Evolutionary conservation across 2,888 invertebrate species (phyloP), one percentile per base, ranked within the genome.

Genomic region (Protonemura montana): DNA sequence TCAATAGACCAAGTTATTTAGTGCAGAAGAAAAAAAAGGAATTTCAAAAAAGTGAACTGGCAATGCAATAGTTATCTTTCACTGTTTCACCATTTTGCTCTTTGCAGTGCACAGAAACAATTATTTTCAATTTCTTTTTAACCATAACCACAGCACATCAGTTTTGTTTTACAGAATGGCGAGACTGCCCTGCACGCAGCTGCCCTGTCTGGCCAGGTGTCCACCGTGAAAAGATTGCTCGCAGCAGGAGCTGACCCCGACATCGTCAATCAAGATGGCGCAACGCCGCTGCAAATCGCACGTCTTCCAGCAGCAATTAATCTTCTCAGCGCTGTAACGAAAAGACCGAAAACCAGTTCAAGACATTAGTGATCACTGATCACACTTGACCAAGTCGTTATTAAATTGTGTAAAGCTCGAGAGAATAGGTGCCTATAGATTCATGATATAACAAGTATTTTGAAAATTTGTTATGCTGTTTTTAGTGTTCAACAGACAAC

Each of bases 101-200:
- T n/a, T n/a, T n/a, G n/a, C n/a, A n/a, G n/a, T n/a, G n/a, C n/a
- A n/a, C n/a, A n/a, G n/a, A n/a, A n/a, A n/a, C n/a, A n/a, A n/a
- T n/a, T n/a, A n/a, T n/a, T n/a, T n/a, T n/a, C n/a, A n/a, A 35
- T 6, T 35, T 35, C 35, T 35, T 35, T 35, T 35, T 10, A 6
- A 6, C 10, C 35, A 3, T 10, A 35, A 35, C 35, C 35, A 6
- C 3, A 35, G 10, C 10, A 35, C 10, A 10, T 35, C 35, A 35
- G 35, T 10, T 35, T 41, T 41, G 41, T 41, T 41, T 13, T 92
- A 76, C 91, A 98, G 97, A 98, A 98, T 92, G 98, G 98, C 0
- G 98, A 98, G 92, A 95, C 96, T 86, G 96, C 97, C 0, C 92
- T 98, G 84, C 98, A 98, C 92, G 98, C 97, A 83, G 98, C 98